These are phyloP conservation scores for Notarius quadriscutis DNA, from an alignment of 2,113 vertebrate genomes.

Conservation along the genomic window DNA sequence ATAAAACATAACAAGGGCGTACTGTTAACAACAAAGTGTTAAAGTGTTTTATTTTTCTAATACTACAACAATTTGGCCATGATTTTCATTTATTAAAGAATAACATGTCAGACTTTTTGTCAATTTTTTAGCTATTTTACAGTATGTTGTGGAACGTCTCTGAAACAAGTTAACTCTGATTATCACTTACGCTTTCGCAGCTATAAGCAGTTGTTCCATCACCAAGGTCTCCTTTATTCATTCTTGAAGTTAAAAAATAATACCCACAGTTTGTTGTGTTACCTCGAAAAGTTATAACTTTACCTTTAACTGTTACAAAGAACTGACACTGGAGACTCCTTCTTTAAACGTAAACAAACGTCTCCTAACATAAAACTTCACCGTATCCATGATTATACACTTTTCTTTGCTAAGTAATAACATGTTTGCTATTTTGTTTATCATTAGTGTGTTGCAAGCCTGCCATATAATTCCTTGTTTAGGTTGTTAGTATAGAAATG, in stretches of 20 bases:
- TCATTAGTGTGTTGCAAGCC: neutral
- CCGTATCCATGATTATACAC: neutral
- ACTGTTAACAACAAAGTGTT: neutral
- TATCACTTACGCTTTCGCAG: neutral
- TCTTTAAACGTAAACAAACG: neutral
- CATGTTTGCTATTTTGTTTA: neutral
- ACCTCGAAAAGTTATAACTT: too few relatives aligned
- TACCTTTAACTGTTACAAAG: neutral
- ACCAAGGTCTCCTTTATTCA: neutral
- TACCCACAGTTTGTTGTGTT: neutral
- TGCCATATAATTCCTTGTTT: neutral
- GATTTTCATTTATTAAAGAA: neutral
- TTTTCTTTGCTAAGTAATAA: neutral
- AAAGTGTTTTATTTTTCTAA: neutral
- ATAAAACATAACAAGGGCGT: neutral
- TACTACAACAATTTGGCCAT: neutral
- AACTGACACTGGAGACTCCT: neutral
- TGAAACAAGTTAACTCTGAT: neutral
- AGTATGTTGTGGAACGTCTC: neutral
- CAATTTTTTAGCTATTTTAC: neutral
- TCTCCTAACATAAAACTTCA: neutral
- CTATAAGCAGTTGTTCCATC: too few relatives aligned
- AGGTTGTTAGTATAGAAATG: neutral
- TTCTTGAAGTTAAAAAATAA: neutral
- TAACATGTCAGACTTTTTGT: neutral